Evolutionary conservation across 2,797 vertebrate species (phyloP), one percentile per base, ranked within the genome.

Genomic region (Liasis olivaceus): DNA sequence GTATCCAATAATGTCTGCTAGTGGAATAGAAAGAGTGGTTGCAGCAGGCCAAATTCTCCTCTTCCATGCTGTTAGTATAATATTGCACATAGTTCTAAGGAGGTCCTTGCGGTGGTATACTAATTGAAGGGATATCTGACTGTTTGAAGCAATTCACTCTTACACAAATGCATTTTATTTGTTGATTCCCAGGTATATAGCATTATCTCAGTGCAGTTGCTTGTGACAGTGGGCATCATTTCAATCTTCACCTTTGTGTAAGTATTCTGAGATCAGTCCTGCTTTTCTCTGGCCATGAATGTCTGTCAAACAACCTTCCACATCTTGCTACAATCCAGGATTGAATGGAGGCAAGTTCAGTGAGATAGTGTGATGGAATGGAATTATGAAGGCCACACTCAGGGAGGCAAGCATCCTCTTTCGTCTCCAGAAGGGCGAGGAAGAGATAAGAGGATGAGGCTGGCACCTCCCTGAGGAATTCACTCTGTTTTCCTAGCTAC

Each of bases 201-300:
- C 91, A 99, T 99, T 96, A 97, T 99, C 95, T 97, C 98, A 0
- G 91, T 98, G 58, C 99, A 99, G 97, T 98, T 99, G 87, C 96
- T 98, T 7, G 87, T 99, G 97, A 99, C 99, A 0, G 97, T 98
- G 90, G 98, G 97, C 91, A 98, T 99, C 90, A 98, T 99, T 0
- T 97, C 98, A 0, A 87, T 99, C 94, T 99, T 99, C 97, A 98
- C 98, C 1, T 99, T 98, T 85, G 98, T 99, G 99, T 99, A 97
- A 99, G 99, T 98, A 20, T 22, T 9, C 28, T 81, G 24, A 24
- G 15, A n/a, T 17, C 1, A 51, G n/a, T 51, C 64, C 59, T 56
- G 81, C 86, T 36, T 60, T 81, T 54, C 66, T 24, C 24, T 51
- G 88, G 9, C 8, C 47, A 9, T 47, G 31, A 36, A 87, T 11